Conservation (phyloP, 2,797 vertebrate species). For the Oreochromis grahami region DNA sequence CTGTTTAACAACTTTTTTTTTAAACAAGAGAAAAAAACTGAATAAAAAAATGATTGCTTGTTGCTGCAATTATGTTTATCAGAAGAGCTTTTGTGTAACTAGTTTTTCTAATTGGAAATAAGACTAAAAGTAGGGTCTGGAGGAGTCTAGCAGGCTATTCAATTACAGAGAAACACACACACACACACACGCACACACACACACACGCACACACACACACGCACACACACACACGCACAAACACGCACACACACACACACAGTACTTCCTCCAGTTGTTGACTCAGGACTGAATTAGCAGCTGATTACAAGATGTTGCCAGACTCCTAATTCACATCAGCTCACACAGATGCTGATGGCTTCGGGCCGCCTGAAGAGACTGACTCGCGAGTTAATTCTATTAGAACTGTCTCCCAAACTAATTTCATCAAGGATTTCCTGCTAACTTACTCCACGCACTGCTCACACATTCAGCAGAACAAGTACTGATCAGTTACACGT, state of each 20-base stretch:
- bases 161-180: not conserved
- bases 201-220: too few species aligned
- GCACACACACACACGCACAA: not conserved
- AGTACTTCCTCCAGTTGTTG: conserved; percentile 54
- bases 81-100: not conserved
- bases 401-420: conserved; percentile 44
- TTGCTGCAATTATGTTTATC: not conserved
- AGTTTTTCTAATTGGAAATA: not conserved
- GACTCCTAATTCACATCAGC: conserved; percentile 43
- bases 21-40: fast-evolving
- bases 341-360: conserved; percentile 53
- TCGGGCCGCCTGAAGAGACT: conserved; percentile 24
- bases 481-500: conserved; percentile 46
- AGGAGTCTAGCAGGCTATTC: not conserved
- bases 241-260: not conserved
- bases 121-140: not conserved
- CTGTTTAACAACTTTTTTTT: not conserved
- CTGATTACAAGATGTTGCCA: conserved; percentile 57
- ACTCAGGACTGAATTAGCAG: conserved; percentile 68
- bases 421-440: conserved; percentile 61
- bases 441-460: conserved; percentile 41
- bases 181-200: not conserved
- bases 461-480: conserved; percentile 57
- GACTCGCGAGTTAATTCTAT: conserved; percentile 56
- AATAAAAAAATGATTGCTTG: not conserved